Evolutionary conservation across 2,888 invertebrate genomes (phyloP).

Genomic region (Dendrolimus pini): DNA sequence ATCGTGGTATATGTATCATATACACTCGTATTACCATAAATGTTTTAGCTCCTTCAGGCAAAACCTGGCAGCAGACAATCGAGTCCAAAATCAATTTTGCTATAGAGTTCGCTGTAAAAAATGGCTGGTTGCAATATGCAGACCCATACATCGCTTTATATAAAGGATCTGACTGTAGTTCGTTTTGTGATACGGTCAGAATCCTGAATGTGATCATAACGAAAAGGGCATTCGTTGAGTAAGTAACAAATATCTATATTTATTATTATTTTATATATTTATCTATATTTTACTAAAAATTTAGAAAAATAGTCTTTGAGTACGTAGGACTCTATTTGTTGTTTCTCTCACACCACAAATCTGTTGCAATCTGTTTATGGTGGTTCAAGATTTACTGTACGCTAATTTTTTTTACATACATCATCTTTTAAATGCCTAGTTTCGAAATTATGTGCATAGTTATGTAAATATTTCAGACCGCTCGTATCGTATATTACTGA

Average conservation of each 20-base stretch:
- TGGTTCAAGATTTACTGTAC: too few species aligned
- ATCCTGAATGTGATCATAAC: constrained; percentile 29
- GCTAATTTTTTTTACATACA: too few species aligned
- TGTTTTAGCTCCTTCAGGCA: constrained; percentile 14
- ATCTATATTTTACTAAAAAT: background rate
- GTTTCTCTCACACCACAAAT: too few species aligned
- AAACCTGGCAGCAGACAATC: constrained; percentile 27
- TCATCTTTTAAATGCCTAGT: too few species aligned
- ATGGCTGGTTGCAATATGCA: constrained; percentile 34
- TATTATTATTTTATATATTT: constrained; percentile 6
- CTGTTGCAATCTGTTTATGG: too few species aligned
- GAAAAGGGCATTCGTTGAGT: constrained; percentile 36
- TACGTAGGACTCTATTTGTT: too few species aligned
- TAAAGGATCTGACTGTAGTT: constrained; percentile 35
- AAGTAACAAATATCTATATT: constrained; percentile 17
- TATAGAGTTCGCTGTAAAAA: constrained; percentile 36
- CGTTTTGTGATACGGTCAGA: constrained; percentile 42
- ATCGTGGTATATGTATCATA: too few species aligned
- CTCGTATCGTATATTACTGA: too few species aligned
- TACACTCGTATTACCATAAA: too few species aligned
- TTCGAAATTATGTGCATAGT: too few species aligned
- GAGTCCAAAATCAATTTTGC: constrained; percentile 38
- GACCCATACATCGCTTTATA: constrained; percentile 44
- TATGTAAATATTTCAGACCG: too few species aligned
- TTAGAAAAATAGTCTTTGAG: too few species aligned